Percentiles rank a stretch among this genome's conserved stretches.
phyloP scores from a whole-genome alignment of 2,797 vertebrate species.

The Glossophaga mutica region DNA sequence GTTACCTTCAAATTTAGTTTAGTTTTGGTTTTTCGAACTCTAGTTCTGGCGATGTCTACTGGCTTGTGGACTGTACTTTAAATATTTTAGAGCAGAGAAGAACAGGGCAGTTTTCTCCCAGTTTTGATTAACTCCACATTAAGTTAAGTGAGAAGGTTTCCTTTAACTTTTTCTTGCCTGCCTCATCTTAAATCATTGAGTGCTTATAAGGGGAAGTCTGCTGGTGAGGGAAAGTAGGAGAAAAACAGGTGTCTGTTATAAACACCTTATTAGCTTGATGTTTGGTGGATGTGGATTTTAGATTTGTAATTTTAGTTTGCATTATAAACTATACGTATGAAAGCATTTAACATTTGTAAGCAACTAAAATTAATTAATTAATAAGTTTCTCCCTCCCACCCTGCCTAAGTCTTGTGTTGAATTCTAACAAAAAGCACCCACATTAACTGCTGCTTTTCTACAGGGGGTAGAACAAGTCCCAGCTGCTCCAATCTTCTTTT shows the following conservation, averaged over 20 bases:
- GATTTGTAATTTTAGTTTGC: not conserved
- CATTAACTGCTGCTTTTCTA: not conserved
- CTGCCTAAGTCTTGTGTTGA: not conserved
- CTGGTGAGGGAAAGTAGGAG: not conserved
- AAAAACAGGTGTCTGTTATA: not conserved
- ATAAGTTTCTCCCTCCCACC: not conserved
- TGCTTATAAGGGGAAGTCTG: not conserved
- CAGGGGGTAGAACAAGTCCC: not conserved
- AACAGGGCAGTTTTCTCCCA: not conserved
- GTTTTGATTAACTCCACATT: not conserved
- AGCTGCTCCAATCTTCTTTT: not conserved
- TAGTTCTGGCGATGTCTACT: not conserved
- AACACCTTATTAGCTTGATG: not conserved
- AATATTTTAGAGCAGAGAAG: not conserved
- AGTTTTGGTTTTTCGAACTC: not conserved
- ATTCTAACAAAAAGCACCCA: not conserved
- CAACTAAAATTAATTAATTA: not conserved
- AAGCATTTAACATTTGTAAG: not conserved
- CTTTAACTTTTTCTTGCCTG: not conserved
- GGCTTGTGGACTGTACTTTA: not conserved
- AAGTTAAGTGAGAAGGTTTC: not conserved
- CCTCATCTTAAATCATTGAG: not conserved
- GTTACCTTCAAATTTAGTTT: not conserved
- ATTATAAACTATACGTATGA: not conserved
- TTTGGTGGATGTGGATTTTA: not conserved